These are phyloP conservation scores for Acanthochromis polyacanthus DNA, from an alignment of 2,113 vertebrate species.

Conservation along the genomic window DNA sequence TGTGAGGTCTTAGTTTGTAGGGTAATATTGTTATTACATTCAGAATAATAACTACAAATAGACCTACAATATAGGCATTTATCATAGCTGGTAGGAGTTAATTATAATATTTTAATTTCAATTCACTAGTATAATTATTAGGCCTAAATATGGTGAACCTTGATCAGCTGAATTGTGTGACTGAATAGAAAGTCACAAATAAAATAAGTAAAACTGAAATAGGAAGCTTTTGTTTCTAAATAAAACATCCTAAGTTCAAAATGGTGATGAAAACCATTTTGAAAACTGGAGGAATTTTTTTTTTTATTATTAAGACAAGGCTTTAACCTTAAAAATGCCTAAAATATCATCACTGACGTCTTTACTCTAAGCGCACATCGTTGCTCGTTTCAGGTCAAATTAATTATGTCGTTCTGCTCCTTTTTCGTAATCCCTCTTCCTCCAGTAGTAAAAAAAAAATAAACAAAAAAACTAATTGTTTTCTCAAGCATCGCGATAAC, in stretches of 20 bases:
- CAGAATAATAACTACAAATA: neutral
- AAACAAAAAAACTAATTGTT: neutral
- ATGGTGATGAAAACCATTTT: neutral
- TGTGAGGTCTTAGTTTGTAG: neutral
- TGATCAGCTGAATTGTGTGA: no score
- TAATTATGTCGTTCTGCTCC: no score
- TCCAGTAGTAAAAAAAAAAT: no score
- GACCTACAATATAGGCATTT: no score
- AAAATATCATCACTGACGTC: neutral
- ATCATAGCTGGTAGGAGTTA: neutral
- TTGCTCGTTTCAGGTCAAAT: neutral
- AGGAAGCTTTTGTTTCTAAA: no score
- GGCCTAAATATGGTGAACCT: neutral
- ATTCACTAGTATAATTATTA: neutral
- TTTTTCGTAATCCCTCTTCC: no score
- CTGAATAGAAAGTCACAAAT: no score
- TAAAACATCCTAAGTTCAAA: neutral
- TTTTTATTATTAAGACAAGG: no score
- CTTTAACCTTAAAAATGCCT: neutral
- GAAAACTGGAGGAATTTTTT: no score
- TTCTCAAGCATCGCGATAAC: constrained; percentile 5
- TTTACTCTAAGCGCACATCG: neutral
- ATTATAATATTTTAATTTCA: constrained; percentile 9
- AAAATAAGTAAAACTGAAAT: neutral
- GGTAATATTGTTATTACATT: neutral